These are phyloP conservation scores for Orestias chungarensis DNA, from an alignment of 2,797 vertebrate genomes.

Conservation along the genomic window DNA sequence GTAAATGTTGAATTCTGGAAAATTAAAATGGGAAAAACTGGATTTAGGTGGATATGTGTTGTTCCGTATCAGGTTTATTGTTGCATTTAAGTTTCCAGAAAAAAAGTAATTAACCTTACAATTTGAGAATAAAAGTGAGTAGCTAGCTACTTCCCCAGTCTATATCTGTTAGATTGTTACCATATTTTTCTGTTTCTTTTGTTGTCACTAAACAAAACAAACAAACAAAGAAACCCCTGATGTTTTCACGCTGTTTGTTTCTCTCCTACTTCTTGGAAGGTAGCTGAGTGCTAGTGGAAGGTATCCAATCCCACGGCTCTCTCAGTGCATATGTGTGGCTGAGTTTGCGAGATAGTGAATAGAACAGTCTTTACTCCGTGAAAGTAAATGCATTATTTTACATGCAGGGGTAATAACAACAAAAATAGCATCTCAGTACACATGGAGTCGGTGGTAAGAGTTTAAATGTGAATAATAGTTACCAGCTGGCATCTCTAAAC, in stretches of 20 bases:
- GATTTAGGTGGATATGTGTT: neutral
- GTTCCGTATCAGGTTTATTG: neutral
- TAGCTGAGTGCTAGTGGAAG: constrained; percentile 21
- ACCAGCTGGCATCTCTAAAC: neutral
- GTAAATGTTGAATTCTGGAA: neutral
- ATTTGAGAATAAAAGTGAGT: constrained; percentile 8
- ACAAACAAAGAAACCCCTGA: constrained; percentile 17
- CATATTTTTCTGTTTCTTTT: constrained; percentile 22
- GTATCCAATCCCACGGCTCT: constrained; percentile 11
- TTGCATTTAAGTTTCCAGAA: neutral
- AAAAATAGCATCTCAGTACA: neutral
- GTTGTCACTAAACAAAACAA: constrained; percentile 17
- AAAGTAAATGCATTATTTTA: constrained; percentile 4
- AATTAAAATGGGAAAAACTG: neutral
- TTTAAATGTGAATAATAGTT: neutral
- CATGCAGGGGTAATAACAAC: neutral
- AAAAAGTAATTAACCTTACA: neutral
- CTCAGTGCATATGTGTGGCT: constrained; percentile 21
- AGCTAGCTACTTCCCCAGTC: constrained; percentile 12
- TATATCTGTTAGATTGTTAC: constrained; percentile 6
- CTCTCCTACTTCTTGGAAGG: constrained; percentile 22
- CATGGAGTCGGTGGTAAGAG: neutral
- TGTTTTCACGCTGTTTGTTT: constrained; percentile 18
- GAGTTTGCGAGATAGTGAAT: neutral
- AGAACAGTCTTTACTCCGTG: constrained; percentile 2